phyloP scores from a whole-genome alignment of 2,113 vertebrate genomes.

The Panthera leo region DNA sequence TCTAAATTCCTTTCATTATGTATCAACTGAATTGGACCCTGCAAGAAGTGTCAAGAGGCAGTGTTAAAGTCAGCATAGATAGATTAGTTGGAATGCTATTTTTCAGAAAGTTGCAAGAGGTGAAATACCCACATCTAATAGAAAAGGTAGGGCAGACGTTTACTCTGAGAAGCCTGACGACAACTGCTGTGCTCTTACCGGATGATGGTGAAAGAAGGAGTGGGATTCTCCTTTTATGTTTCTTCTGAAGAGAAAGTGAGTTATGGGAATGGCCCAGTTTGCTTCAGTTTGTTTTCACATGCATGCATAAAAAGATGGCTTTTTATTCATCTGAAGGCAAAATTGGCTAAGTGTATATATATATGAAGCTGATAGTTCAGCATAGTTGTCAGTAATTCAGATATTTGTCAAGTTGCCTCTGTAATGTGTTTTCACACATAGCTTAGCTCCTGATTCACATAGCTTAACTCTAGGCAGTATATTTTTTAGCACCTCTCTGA shows the following conservation, averaged over 20 bases:
- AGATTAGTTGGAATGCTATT: neutral
- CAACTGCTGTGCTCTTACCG: neutral
- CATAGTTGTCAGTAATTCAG: neutral
- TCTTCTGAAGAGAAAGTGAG: constrained; percentile 3
- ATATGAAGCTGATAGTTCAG: constrained; percentile 11
- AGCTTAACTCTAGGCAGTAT: neutral
- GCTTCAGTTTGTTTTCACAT: neutral
- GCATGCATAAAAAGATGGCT: neutral
- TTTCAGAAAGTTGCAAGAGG: neutral
- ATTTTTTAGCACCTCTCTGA: neutral
- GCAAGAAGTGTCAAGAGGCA: neutral
- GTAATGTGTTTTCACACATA: neutral
- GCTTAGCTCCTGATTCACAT: neutral
- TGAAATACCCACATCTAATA: neutral
- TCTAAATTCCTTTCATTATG: neutral
- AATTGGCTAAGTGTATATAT: neutral
- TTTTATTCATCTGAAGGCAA: neutral
- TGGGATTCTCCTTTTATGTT: neutral
- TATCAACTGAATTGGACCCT: neutral
- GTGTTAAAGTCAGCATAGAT: neutral
- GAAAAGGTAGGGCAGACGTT: neutral
- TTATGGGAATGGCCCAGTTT: neutral
- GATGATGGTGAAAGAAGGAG: neutral
- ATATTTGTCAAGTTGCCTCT: neutral
- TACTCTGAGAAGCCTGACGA: neutral